A percentile compares a stretch with the other conserved stretches of the same genome.
Conservation (phyloP, 2,888 invertebrate genomes). For the Chouioia cunea region DNA sequence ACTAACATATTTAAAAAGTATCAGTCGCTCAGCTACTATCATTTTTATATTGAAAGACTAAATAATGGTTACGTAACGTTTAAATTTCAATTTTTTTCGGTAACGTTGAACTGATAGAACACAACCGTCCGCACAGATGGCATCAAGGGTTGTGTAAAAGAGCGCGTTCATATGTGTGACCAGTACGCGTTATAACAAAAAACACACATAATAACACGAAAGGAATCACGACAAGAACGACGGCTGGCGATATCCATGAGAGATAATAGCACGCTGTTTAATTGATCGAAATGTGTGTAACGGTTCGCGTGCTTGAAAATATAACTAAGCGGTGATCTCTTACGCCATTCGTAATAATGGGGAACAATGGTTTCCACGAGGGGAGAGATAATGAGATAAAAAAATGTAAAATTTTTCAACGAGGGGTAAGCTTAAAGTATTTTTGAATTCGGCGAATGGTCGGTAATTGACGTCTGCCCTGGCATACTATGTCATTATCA, state of each 20-base stretch:
- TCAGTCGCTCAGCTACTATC: too few species aligned
- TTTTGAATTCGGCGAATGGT: constrained; percentile 30
- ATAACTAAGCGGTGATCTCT: constrained; percentile 22
- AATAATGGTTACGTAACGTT: constrained; percentile 1
- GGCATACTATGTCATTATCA: constrained; percentile 28
- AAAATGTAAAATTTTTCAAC: constrained; percentile 21
- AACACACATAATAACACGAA: constrained; percentile 23
- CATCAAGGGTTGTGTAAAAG: background rate
- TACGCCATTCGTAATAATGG: constrained; percentile 29
- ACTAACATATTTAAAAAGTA: too few species aligned
- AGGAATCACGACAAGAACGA: constrained; percentile 13
- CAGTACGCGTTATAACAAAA: constrained; percentile 10
- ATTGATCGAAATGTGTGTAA: constrained; percentile 45
- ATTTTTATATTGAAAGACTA: background rate
- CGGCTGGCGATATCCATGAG: constrained; percentile 30
- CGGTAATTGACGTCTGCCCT: constrained; percentile 36
- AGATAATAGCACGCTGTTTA: constrained; percentile 43
- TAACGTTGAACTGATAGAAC: too few species aligned
- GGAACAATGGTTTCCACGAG: constrained; percentile 18
- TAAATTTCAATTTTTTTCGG: too few species aligned
- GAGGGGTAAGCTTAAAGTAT: background rate
- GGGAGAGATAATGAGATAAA: constrained; percentile 41
- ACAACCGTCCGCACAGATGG: constrained; percentile 19
- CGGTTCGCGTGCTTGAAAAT: constrained; percentile 41
- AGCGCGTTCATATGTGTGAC: background rate